A percentile compares a stretch with the other conserved stretches of the same genome.
phyloP scores from a whole-genome alignment of 1,140 invertebrate genomes.

The Asobara japonica region DNA sequence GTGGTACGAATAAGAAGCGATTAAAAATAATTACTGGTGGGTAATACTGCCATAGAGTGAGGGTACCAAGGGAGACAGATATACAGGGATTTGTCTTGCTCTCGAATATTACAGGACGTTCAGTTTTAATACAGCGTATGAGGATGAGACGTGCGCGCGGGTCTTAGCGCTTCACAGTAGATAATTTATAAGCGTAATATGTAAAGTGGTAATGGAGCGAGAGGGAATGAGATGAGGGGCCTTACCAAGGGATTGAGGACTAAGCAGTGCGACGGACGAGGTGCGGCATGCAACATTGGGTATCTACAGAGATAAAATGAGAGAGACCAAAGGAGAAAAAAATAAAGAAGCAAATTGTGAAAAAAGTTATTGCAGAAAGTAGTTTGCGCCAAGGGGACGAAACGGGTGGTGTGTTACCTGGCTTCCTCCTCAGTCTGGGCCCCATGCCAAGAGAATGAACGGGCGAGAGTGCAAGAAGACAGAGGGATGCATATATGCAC shows the following conservation, averaged over 20 bases:
- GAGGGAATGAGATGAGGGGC: too few relatives aligned
- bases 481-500: slow-evolving; percentile 28
- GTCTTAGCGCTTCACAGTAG: slow-evolving; percentile 33
- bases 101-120: slow-evolving; percentile 3
- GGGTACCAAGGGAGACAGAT: neutral
- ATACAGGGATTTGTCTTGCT: neutral
- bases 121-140: neutral
- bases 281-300: too few relatives aligned
- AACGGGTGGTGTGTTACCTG: slow-evolving; percentile 7
- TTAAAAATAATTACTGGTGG: slow-evolving; percentile 1
- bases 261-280: neutral
- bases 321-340: too few relatives aligned
- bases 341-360: slow-evolving; percentile 18
- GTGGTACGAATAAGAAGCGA: neutral
- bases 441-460: neutral
- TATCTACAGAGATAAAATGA: neutral
- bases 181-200: slow-evolving; percentile 58
- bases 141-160: neutral
- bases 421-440: neutral
- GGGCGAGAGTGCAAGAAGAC: slow-evolving; percentile 30
- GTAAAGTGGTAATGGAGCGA: slow-evolving; percentile 54
- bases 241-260: too few relatives aligned
- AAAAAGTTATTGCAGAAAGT: slow-evolving; percentile 5
- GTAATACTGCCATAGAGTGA: neutral
- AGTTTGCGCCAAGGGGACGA: slow-evolving; percentile 12